Evolutionary conservation across 2,888 invertebrate species (phyloP).

Genomic region (Malthinus flaveolus): DNA sequence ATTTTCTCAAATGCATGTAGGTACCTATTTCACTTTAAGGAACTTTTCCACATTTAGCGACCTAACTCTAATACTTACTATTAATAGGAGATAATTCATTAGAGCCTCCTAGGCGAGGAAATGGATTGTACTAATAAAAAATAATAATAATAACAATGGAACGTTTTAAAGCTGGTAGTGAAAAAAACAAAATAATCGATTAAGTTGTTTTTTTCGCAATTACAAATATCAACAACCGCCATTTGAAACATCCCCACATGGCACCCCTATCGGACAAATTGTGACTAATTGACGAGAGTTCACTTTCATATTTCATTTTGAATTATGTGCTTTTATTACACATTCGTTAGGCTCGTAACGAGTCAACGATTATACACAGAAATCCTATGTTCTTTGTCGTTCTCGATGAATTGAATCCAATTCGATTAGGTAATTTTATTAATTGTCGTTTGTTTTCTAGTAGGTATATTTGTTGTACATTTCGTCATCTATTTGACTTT

Average conservation of each 20-base stretch:
- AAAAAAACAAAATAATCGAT: no score
- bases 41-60: no score
- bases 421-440: constrained; percentile 29
- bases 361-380: constrained; percentile 25
- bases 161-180: no score
- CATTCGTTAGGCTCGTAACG: constrained; percentile 28
- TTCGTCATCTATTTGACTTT: constrained; percentile 10
- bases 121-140: no score
- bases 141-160: no score
- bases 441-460: constrained; percentile 28
- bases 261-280: constrained; percentile 31
- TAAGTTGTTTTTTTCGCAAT: constrained; percentile 12
- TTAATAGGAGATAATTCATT: no score
- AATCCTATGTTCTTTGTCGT: constrained; percentile 25
- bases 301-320: constrained; percentile 33
- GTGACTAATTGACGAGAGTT: constrained; percentile 35
- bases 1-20: no score
- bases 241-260: constrained; percentile 19
- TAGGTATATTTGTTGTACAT: constrained; percentile 7
- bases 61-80: no score
- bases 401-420: constrained; percentile 30
- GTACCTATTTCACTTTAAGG: no score
- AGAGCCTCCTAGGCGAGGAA: no score
- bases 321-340: constrained; percentile 32
- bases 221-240: constrained; percentile 26